Base-by-base conservation (phyloP, 30 jellyfish, hydroid and myxozoan species). In the Chironex yamaguchii region DNA sequence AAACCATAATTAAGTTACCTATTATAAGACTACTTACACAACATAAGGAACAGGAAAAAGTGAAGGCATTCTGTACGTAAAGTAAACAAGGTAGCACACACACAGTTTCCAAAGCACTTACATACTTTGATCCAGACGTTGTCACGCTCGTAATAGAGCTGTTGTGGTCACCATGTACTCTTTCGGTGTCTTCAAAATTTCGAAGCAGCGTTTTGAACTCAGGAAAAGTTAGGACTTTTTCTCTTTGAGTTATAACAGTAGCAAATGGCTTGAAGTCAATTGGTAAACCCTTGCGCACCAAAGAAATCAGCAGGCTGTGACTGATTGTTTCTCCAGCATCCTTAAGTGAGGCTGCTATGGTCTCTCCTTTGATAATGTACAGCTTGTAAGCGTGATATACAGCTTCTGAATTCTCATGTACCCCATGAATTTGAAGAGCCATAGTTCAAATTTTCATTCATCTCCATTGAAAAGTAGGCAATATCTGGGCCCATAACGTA, bases 401-500 rank as follows among this genome's bases (percentile, higher is more conserved):
- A 49, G 49, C 12, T 66, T 66, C 24, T 13, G 58, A 12, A 30
- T 66, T 24, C 30, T 25, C 20, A 66, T 25, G 28, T 6, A 66
- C 30, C 80, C 80, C 26, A 25, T 17, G 28, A 66, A 66, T 66
- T 66, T 66, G 26, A 30, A 17, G 26, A 23, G 66, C 80, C 80
- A 66, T 30, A 76, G 84, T 68, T 76, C 89, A 53, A 31, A 52
- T 34, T 76, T 76, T 52, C 89, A 27, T 76, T 76, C 89, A 31
- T 76, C 85, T 76, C 89, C 89, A 50, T 76, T 65, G 27, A 76
- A 76, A 27, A 54, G 42, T 20, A 76, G 27, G 22, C 81, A 33
- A 23, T 80, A n/a, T 28, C 89, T 76, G 89, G 69, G 84, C 89
- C 89, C 89, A 76, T 76, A 76, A 76, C 89, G 65, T 76, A 81